phyloP scores from a whole-genome alignment of 2,888 invertebrate species.

The Parnassius glacialis region DNA sequence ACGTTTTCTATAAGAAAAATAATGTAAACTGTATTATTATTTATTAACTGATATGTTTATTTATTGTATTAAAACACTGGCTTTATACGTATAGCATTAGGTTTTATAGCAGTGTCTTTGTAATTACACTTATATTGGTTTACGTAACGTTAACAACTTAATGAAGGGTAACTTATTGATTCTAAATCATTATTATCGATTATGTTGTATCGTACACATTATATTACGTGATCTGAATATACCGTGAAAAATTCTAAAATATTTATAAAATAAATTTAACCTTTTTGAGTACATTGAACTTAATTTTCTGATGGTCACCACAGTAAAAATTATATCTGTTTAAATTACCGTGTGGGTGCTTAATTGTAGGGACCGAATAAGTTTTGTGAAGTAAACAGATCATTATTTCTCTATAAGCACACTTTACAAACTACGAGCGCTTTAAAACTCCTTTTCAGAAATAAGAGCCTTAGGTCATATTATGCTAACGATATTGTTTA shows the following conservation, averaged over 20 bases:
- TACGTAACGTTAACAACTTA: not conserved
- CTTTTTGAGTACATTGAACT: no score
- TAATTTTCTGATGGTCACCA: not conserved
- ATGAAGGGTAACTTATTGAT: no score
- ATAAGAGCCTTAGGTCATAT: not conserved
- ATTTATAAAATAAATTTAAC: no score
- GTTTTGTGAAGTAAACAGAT: no score
- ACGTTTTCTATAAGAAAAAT: slow-evolving; percentile 23
- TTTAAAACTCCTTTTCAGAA: slow-evolving; percentile 13
- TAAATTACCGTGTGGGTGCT: not conserved
- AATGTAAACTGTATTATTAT: slow-evolving; percentile 19
- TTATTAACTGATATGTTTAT: slow-evolving; percentile 27
- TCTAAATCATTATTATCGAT: no score
- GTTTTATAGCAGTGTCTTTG: slow-evolving; percentile 45
- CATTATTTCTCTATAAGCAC: no score
- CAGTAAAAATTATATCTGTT: not conserved
- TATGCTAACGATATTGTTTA: no score
- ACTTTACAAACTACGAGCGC: no score
- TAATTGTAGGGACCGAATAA: not conserved
- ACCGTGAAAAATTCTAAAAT: no score
- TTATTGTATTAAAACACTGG: slow-evolving; percentile 19
- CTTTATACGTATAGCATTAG: slow-evolving; percentile 14
- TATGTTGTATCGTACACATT: no score
- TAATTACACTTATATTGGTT: slow-evolving; percentile 23
- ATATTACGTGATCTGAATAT: no score